Evolutionary conservation across 2,888 invertebrate species (phyloP), one percentile per base, ranked within the genome.

Genomic region (Watsonalla cultraria): DNA sequence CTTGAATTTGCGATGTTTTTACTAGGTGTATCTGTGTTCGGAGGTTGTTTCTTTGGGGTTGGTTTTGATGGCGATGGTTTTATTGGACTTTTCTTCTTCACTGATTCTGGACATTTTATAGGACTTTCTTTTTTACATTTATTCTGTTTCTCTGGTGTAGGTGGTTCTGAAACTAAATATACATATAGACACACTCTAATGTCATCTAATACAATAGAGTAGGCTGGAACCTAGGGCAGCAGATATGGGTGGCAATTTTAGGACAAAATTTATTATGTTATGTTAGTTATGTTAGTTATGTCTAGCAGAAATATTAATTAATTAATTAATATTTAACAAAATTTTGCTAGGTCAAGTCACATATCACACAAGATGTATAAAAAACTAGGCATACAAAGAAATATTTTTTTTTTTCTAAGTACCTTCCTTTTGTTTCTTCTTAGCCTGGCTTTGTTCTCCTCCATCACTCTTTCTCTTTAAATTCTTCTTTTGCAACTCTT

Each of bases 391-490:
- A 9, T 9, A 42, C 9, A 7, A 2, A 42, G 11, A 11, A 42
- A 42, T 42, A 42, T 5, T 4, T 42, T 7, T 46, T n/a, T n/a
- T 6, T 15, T 46, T 13, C 7, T 13, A 15, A 46, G 46, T 15
- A 88, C 89, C 88, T 63, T 74, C 75, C 66, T 74, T 84, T 24
- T 61, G 62, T 61, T 73, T 81, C 57, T 81, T 80, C 50, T 65
- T 78, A 0, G 65, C 63, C 45, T 71, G 58, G 42, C 60, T 73
- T 39, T 72, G 76, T 45, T 72, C 74, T 52, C 65, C 58, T 39
- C 66, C 66, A 64, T 84, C 84, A 65, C 82, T 84, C 74, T 84
- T 89, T 51, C 88, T 74, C 62, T 90, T 90, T 15, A 76, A 62
- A 47, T 62, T 63, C 57, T 76, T 85, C 59, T 74, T 84, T 42